These are phyloP conservation scores for Seira ritae DNA, from an alignment of 2,888 invertebrate genomes.

Conservation along the genomic window DNA sequence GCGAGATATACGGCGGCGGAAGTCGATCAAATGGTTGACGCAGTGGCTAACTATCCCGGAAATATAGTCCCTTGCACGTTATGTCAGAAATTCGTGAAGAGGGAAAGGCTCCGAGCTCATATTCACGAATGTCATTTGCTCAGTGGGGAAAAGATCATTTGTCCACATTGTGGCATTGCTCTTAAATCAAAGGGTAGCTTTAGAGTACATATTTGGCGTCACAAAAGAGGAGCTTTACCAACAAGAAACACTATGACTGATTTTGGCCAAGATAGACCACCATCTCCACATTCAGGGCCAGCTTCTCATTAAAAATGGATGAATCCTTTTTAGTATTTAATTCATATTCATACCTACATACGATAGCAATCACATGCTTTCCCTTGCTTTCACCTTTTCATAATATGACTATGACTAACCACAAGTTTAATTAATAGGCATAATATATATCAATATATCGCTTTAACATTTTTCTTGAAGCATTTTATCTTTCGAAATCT, in stretches of 20 bases:
- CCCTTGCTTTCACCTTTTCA: not conserved
- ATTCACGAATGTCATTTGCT: conserved; percentile 73
- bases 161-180: conserved; percentile 71
- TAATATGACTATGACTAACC: too few species aligned
- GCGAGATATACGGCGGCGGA: conserved; percentile 70
- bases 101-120: conserved; percentile 71
- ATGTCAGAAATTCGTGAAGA: conserved; percentile 72
- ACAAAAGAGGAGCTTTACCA: conserved; percentile 61
- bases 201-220: conserved; percentile 66
- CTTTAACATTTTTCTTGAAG: too few species aligned
- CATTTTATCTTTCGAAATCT: too few species aligned
- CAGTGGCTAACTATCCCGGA: conserved; percentile 69
- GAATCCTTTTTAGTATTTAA: not conserved
- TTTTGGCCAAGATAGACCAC: conserved; percentile 37
- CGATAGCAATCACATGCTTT: not conserved
- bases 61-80: conserved; percentile 71
- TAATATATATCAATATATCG: too few species aligned
- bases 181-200: conserved; percentile 73
- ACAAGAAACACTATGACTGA: conserved; percentile 51
- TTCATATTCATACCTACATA: not conserved
- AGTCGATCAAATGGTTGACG: conserved; percentile 71
- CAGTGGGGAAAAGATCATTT: conserved; percentile 70
- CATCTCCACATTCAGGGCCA: conserved; percentile 38
- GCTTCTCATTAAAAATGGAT: conserved; percentile 31
- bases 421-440: too few species aligned